Percentiles rank a stretch among this genome's conserved stretches.
These are phyloP conservation scores for Lycaon pictus DNA, from an alignment of 2,113 vertebrate species.

Conservation along the genomic window DNA sequence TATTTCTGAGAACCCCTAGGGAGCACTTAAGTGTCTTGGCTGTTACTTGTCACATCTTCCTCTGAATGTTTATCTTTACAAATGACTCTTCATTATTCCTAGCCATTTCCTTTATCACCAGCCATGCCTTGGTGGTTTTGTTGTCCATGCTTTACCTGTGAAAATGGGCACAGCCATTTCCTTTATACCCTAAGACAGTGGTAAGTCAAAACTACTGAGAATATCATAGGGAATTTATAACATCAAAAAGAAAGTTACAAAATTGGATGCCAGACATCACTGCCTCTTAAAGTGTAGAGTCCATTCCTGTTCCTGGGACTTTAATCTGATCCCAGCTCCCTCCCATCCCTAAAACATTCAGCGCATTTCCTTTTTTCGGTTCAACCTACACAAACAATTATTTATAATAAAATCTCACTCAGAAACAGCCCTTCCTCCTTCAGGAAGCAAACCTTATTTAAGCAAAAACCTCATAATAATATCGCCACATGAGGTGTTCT, in stretches of 20 bases:
- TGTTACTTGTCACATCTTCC: not conserved
- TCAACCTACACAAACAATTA: not conserved
- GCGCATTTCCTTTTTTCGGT: not conserved
- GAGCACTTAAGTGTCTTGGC: fast-evolving
- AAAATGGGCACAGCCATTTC: not conserved
- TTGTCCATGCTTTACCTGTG: not conserved
- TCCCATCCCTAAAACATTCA: not conserved
- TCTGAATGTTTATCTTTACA: not conserved
- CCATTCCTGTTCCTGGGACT: not conserved
- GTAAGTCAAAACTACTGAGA: not conserved
- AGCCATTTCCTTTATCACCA: not conserved
- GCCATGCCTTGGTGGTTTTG: not conserved
- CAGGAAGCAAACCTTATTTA: not conserved
- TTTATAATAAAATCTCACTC: not conserved
- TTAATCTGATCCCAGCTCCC: too few species aligned
- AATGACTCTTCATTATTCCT: not conserved
- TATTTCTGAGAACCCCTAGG: not conserved
- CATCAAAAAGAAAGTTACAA: not conserved
- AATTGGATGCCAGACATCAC: not conserved
- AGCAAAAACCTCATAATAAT: not conserved
- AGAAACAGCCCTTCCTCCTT: not conserved
- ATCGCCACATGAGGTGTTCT: not conserved
- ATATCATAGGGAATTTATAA: not conserved
- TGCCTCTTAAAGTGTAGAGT: not conserved
- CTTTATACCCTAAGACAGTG: not conserved